Conservation (phyloP, 2,113 vertebrate species). For the Mus pahari region DNA sequence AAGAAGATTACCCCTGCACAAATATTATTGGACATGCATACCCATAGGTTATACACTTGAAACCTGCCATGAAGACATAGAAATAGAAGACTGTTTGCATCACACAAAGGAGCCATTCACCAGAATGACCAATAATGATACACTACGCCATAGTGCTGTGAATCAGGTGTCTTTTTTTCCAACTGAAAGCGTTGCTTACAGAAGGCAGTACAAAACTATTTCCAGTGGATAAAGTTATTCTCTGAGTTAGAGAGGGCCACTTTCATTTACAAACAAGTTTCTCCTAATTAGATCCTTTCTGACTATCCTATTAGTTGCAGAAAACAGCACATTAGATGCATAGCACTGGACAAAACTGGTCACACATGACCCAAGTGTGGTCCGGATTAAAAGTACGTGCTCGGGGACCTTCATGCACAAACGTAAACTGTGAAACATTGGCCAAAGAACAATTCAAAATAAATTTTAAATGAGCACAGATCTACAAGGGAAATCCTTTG, state of each 20-base stretch:
- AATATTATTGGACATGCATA: background rate
- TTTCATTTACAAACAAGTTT: slow-evolving; percentile 5
- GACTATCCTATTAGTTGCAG: background rate
- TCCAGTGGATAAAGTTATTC: background rate
- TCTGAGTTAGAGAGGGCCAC: background rate
- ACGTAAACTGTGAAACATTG: slow-evolving; percentile 71
- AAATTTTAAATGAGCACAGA: slow-evolving; percentile 74
- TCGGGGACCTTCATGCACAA: background rate
- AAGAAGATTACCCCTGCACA: background rate
- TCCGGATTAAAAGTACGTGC: background rate
- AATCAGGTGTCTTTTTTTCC: background rate
- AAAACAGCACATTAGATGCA: background rate
- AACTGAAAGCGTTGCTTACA: background rate
- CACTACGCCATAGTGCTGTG: background rate
- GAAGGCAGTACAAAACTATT: background rate
- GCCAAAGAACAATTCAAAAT: slow-evolving; percentile 66
- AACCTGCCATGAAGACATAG: background rate
- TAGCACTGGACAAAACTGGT: background rate
- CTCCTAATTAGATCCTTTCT: background rate
- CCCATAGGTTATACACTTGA: background rate
- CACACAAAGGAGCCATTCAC: background rate
- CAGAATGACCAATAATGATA: background rate
- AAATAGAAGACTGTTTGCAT: background rate
- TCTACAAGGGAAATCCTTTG: slow-evolving; percentile 62
- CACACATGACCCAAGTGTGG: background rate